Evolutionary conservation across 2,888 invertebrate species (phyloP).

Genomic region (Lamproptera curius): DNA sequence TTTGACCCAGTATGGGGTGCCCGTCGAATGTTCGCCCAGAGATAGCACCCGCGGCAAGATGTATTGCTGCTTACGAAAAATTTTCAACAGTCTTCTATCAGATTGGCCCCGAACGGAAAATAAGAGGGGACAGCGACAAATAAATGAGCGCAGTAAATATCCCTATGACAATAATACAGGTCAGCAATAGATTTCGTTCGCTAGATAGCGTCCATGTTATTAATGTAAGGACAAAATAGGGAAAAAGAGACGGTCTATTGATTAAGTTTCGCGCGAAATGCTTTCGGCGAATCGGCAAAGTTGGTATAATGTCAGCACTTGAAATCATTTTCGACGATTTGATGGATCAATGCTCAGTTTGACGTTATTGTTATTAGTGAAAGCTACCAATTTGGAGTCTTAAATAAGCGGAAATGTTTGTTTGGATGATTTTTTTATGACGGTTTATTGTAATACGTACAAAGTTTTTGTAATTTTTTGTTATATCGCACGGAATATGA

Average conservation of each 20-base stretch:
- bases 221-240: constrained; percentile 73
- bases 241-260: constrained; percentile 55
- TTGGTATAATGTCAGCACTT: constrained; percentile 36
- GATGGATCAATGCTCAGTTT: constrained; percentile 26
- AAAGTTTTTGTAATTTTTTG: not conserved
- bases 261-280: constrained; percentile 55
- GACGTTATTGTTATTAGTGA: constrained; percentile 19
- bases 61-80: constrained; percentile 78
- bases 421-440: constrained; percentile 1
- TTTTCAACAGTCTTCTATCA: constrained; percentile 75
- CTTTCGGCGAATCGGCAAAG: constrained; percentile 47
- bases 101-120: constrained; percentile 77
- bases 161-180: constrained; percentile 78
- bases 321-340: constrained; percentile 28
- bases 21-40: constrained; percentile 74
- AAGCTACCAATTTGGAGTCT: not conserved
- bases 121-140: constrained; percentile 75
- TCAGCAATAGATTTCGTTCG: constrained; percentile 74
- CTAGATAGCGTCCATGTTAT: constrained; percentile 68
- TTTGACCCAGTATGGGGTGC: constrained; percentile 61
- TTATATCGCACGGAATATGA: too few species aligned
- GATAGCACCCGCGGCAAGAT: constrained; percentile 76
- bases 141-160: constrained; percentile 76
- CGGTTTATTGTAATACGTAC: not conserved
- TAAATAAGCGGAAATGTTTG: not conserved